Evolutionary conservation across 2,797 vertebrate genomes (phyloP).

Genomic region (Cuniculus paca): DNA sequence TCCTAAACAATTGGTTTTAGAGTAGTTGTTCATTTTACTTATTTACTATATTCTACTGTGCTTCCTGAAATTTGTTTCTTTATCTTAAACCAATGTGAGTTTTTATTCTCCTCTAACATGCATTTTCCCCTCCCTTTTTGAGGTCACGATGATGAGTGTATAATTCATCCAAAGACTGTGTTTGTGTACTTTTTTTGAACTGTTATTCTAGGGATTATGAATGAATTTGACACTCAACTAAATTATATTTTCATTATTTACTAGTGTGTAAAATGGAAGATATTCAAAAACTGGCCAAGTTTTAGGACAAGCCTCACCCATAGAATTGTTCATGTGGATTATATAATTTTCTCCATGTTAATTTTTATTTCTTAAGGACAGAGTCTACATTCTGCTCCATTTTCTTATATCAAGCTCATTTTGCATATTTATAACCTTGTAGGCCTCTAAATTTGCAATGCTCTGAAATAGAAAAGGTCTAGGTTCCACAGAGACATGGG

Average conservation of each 20-base stretch:
- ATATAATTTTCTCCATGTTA: neutral
- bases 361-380: neutral
- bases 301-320: neutral
- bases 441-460: neutral
- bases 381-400: neutral
- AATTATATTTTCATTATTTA: slow-evolving; percentile 39
- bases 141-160: neutral
- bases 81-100: neutral
- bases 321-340: neutral
- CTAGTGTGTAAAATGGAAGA: neutral
- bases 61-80: neutral
- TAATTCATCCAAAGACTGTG: neutral
- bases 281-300: neutral
- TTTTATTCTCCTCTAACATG: neutral
- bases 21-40: neutral
- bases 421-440: neutral
- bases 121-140: neutral
- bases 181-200: neutral
- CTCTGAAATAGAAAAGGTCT: slow-evolving; percentile 2
- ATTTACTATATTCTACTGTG: neutral
- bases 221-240: neutral
- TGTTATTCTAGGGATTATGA: neutral
- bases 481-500: neutral
- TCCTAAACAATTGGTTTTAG: neutral
- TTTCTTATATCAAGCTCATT: neutral